A percentile compares a stretch with the other conserved stretches of the same genome.
phyloP scores from a whole-genome alignment of 1,140 invertebrate genomes.

The Stenopsyche tienmushanensis region DNA sequence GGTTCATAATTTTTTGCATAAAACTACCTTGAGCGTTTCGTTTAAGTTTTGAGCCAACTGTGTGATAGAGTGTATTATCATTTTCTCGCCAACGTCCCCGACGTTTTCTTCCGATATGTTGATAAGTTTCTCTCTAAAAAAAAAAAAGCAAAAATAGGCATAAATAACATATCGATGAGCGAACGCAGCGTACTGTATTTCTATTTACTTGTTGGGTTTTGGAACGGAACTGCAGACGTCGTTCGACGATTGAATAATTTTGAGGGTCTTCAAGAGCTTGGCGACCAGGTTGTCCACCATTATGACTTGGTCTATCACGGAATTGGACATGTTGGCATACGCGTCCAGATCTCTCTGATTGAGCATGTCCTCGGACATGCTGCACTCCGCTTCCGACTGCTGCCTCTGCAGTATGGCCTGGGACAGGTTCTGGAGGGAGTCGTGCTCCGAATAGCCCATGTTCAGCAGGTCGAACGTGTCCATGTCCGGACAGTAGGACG shows the following conservation, averaged over 20 bases:
- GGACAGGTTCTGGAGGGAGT: constrained; percentile 67
- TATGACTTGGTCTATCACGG: constrained; percentile 68
- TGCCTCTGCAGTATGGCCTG: constrained; percentile 64
- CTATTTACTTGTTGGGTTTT: background rate
- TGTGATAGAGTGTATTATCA: background rate
- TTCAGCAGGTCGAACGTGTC: constrained; percentile 26
- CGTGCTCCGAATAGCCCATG: constrained; percentile 51
- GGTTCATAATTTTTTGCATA: background rate
- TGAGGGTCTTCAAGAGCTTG: constrained; percentile 70
- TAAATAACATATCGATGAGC: too few species aligned
- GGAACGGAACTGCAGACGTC: constrained; percentile 38
- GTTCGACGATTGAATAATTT: constrained; percentile 69
- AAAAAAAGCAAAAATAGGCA: too few species aligned
- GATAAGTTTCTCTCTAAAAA: constrained; percentile 12
- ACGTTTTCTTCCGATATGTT: constrained; percentile 9
- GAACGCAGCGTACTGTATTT: too few species aligned
- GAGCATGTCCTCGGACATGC: constrained; percentile 42
- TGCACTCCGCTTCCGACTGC: constrained; percentile 55
- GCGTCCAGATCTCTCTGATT: constrained; percentile 47
- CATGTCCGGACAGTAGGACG: constrained; percentile 45
- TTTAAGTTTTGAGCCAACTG: constrained; percentile 6
- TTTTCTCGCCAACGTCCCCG: too few species aligned
- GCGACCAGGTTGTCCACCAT: constrained; percentile 74
- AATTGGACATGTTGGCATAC: constrained; percentile 45
- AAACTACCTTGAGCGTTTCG: constrained; percentile 8